Evolutionary conservation across 2,797 vertebrate genomes (phyloP), one percentile per base, ranked within the genome.

Genomic region (Anisognathus igniventris): DNA sequence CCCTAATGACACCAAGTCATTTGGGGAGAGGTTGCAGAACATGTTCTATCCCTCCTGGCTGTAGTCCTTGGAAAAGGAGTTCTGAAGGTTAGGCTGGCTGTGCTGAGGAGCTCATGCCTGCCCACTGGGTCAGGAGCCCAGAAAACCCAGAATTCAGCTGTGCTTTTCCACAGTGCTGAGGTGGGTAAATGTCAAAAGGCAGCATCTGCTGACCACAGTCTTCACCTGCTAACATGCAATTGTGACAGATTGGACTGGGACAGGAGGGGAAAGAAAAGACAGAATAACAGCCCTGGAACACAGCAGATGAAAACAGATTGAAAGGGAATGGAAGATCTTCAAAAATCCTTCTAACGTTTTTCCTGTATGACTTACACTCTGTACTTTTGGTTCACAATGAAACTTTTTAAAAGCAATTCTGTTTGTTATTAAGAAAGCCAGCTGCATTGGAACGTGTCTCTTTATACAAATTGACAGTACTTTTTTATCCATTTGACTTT

Each of bases 191-290:
- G 40, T 35, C 24, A 66, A 54, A 51, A 75, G 15, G 23, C n/a
- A 57, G 10, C 6, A 6, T 5, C 39, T 82, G 24, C 17, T 33
- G 12, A 65, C 50, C 65, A 31, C 9, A 57, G 58, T 12, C 45
- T 45, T 88, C 27, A 61, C 21, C 7, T 79, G 12, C 16, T 16
- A 18, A 40, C 0, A 1, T 7, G 7, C 1, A 2, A 30, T 33
- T 5, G 0, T 37, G 27, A 65, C 33, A 85, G 18, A 53, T 42
- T 8, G 9, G 14, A 54, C 24, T 28, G 44, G 33, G 65, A 39
- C 30, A 70, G 44, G 7, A n/a, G 6, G 19, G 16, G 20, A 31
- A 7, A 31, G 45, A 30, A 15, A 44, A 21, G 5, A 40, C 35
- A 73, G 66, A 66, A 12, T 27, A 90, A 77, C 18, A 71, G 45